A percentile compares a stretch with the other conserved stretches of the same genome.
Evolutionary conservation across 2,113 vertebrate genomes (phyloP).

Genomic region (Fukomys damarensis): DNA sequence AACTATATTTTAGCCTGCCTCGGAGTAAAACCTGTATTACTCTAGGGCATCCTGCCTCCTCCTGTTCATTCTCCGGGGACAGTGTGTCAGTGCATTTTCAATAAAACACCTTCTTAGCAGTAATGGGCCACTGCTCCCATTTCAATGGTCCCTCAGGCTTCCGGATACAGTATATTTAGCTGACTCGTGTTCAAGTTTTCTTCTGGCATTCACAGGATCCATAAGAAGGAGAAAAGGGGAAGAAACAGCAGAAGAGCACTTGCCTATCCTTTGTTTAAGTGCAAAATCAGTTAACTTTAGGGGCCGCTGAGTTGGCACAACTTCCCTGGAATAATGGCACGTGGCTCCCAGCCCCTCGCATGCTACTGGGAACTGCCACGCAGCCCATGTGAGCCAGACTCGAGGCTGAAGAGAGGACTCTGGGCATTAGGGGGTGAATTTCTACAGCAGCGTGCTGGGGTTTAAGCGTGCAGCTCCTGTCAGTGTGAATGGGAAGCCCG

Average conservation of each 20-base stretch:
- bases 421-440: conserved; percentile 1
- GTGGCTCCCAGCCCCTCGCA: neutral
- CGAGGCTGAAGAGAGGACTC: neutral
- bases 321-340: neutral
- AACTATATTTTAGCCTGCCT: conserved; percentile 41
- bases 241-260: conserved; percentile 36
- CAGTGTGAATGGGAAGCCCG: conserved; percentile 44
- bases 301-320: neutral
- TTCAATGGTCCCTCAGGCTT: conserved; percentile 94
- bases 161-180: conserved; percentile 91
- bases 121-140: conserved; percentile 94
- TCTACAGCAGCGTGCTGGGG: neutral
- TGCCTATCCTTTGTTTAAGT: conserved; percentile 34
- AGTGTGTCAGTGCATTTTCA: conserved; percentile 88
- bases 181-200: conserved; percentile 81
- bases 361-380: accelerated
- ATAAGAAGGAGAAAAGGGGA: neutral
- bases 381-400: neutral
- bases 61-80: conserved; percentile 86
- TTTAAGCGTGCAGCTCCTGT: conserved; percentile 57
- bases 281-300: conserved; percentile 42
- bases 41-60: conserved; percentile 65
- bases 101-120: conserved; percentile 96
- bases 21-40: conserved; percentile 73
- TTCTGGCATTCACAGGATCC: conserved; percentile 74